Evolutionary conservation across 2,888 invertebrate species (phyloP), one percentile per base, ranked within the genome.

Genomic region (Troides aeacus): DNA sequence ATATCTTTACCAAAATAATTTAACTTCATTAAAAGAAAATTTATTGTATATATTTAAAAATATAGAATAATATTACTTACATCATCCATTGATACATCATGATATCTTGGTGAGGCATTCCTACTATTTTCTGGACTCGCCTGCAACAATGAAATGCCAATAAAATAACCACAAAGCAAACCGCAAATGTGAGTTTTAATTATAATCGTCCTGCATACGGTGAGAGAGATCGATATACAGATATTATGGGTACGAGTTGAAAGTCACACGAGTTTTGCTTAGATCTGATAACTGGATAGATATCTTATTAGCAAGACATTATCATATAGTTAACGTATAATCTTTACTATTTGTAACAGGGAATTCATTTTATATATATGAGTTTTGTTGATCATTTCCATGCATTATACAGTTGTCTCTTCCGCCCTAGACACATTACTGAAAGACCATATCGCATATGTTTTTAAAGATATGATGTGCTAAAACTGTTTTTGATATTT

Each of bases 81-180:
- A 84, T 92, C 92, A 75, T 92, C 92, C 92, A 92, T 91, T 70
- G 92, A 90, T 63, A 82, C 89, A 84, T 92, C 92, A 76, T 90
- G 91, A 79, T 91, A 92, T 80, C 88, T 83, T 74, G 92, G 92
- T 75, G 92, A 92, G 73, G 89, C 85, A 85, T 91, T 91, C 86
- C 92, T 87, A 83, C 92, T 92, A 79, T 90, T 92, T 84, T 91
- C 92, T 74, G 92, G 91, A 81, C 92, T 92, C 78, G 92, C 92
- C 92, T 92, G 86, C 69, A 91, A 91, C 85, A 90, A 87, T 73
- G 69, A 74, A 77, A 15, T n/a, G n/a, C 74, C 23, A 50, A 56
- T 24, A 50, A 36, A 60, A 59, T 15, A 10, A 7, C n/a, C 30
- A 61, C 15, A n/a, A 58, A 23, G 21, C 23, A 58, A 58, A 58